Conservation (phyloP, 2,888 invertebrate genomes). For the Lithophane semibrunnea region DNA sequence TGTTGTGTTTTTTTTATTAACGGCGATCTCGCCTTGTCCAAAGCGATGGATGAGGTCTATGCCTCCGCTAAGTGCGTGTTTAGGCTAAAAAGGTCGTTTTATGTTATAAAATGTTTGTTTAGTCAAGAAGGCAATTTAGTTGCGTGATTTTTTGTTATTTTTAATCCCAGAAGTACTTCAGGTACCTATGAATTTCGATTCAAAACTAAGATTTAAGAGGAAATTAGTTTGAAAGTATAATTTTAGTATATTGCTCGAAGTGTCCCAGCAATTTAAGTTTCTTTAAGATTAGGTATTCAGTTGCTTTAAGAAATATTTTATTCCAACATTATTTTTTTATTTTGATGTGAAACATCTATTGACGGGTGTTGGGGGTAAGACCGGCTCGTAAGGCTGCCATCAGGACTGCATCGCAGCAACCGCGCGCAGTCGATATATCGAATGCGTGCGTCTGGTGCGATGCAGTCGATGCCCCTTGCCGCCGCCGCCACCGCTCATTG, state of each 20-base stretch:
- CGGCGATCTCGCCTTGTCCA: neutral
- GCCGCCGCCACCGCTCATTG: too few relatives aligned
- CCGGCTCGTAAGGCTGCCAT: neutral
- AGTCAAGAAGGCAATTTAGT: neutral
- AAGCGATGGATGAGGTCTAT: neutral
- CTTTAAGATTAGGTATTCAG: neutral
- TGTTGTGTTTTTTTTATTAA: neutral
- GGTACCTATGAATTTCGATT: neutral
- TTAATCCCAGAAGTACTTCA: neutral
- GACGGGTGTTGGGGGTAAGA: neutral
- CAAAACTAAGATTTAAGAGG: neutral
- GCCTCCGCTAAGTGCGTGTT: neutral
- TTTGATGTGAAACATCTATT: neutral
- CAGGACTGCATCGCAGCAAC: too few relatives aligned
- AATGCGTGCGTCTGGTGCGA: too few relatives aligned
- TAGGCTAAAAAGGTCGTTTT: neutral
- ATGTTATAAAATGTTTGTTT: slow-evolving; percentile 1
- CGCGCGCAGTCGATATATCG: too few relatives aligned
- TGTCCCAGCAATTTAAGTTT: neutral
- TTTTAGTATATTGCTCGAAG: neutral
- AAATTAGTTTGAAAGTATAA: slow-evolving; percentile 1
- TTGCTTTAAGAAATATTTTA: neutral
- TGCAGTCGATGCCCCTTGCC: neutral
- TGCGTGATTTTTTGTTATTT: neutral
- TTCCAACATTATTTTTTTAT: neutral